These are phyloP conservation scores for Geotrupes spiniger DNA, from an alignment of 2,888 invertebrate genomes.

Conservation along the genomic window DNA sequence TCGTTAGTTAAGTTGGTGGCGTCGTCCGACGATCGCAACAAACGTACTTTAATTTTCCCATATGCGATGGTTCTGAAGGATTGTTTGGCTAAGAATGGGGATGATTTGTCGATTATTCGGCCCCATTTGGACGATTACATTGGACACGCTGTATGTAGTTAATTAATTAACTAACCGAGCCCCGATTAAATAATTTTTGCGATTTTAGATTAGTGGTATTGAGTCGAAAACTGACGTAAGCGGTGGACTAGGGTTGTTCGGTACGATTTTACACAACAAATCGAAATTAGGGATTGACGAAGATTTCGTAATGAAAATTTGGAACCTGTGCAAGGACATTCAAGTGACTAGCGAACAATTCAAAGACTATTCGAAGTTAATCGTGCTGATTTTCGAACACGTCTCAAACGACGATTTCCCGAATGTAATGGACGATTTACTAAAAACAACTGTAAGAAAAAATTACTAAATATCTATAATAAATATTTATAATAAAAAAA, in stretches of 20 bases:
- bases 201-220: slow-evolving; percentile 14
- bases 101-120: slow-evolving; percentile 19
- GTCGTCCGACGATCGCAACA: background rate
- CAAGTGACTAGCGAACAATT: slow-evolving; percentile 24
- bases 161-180: background rate
- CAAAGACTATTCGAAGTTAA: slow-evolving; percentile 39
- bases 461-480: background rate
- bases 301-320: slow-evolving; percentile 35
- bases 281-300: slow-evolving; percentile 31
- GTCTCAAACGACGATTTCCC: slow-evolving; percentile 40
- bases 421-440: slow-evolving; percentile 35
- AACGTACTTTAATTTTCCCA: slow-evolving; percentile 6
- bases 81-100: slow-evolving; percentile 20
- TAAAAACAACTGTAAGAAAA: slow-evolving; percentile 36
- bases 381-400: slow-evolving; percentile 38
- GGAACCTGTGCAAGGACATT: slow-evolving; percentile 36
- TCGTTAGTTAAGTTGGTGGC: background rate
- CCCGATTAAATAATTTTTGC: background rate
- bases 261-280: slow-evolving; percentile 40
- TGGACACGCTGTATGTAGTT: slow-evolving; percentile 25
- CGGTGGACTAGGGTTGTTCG: slow-evolving; percentile 36
- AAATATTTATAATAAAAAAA: background rate
- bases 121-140: slow-evolving; percentile 22
- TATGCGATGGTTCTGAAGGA: slow-evolving; percentile 26
- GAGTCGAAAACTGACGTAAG: slow-evolving; percentile 24